Conservation (phyloP, 2,888 invertebrate genomes). For the Sarcophaga rosellei region DNA sequence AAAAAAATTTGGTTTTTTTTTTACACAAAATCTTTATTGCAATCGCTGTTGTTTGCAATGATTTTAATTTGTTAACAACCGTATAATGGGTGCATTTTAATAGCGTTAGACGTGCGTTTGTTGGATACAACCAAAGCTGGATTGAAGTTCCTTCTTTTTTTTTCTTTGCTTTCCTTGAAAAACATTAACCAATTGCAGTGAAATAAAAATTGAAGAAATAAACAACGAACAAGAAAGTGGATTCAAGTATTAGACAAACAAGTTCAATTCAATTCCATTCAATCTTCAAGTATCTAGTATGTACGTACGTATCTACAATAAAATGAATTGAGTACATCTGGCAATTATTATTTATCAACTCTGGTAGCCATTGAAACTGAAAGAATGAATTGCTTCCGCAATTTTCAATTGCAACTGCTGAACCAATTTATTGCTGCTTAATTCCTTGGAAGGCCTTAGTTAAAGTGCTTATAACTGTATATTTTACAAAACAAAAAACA, state of each 20-base stretch:
- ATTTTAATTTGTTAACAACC: slow-evolving; percentile 68
- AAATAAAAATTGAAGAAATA: slow-evolving; percentile 18
- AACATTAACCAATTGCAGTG: slow-evolving; percentile 48
- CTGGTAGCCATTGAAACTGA: slow-evolving; percentile 66
- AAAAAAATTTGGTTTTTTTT: too few species aligned
- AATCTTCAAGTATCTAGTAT: not conserved
- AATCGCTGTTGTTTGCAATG: slow-evolving; percentile 27
- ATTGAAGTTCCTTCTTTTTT: slow-evolving; percentile 19
- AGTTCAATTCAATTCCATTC: slow-evolving; percentile 22
- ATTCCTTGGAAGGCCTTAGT: slow-evolving; percentile 46
- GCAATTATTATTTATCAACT: slow-evolving; percentile 72
- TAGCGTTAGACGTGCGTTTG: slow-evolving; percentile 58
- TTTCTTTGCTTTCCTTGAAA: not conserved
- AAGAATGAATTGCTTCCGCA: slow-evolving; percentile 70
- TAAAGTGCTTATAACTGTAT: slow-evolving; percentile 58
- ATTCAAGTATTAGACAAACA: slow-evolving; percentile 18
- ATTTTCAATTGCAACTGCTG: slow-evolving; percentile 57
- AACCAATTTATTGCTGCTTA: not conserved
- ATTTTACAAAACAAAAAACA: not conserved
- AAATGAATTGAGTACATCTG: slow-evolving; percentile 7
- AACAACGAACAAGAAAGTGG: not conserved
- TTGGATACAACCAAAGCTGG: slow-evolving; percentile 33
- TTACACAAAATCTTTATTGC: slow-evolving; percentile 41
- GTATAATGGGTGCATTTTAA: slow-evolving; percentile 59
- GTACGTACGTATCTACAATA: not conserved